Percentiles rank a stretch among this genome's conserved stretches.
Conservation (phyloP, 2,113 vertebrate genomes). For the Terrapene triunguis region DNA sequence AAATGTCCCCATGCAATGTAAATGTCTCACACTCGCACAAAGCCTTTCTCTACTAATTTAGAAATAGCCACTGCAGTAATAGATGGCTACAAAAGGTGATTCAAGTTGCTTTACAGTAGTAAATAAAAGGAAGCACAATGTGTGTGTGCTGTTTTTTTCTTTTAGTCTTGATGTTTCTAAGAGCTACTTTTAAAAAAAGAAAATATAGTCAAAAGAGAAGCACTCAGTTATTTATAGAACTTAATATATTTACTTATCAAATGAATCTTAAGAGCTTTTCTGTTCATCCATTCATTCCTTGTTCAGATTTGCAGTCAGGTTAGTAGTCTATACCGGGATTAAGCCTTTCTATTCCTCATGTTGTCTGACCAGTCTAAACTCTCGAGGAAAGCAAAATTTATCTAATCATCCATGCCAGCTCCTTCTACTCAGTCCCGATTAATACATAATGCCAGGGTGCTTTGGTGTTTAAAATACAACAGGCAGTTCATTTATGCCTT, state of each 20-base stretch:
- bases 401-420: not conserved
- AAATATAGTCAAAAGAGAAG: not conserved
- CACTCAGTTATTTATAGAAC: not conserved
- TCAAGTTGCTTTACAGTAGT: not conserved
- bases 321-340: not conserved
- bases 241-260: not conserved
- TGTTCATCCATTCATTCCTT: not conserved
- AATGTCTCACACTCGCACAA: accelerated
- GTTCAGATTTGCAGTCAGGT: not conserved
- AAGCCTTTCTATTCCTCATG: not conserved
- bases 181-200: not conserved
- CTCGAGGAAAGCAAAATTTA: not conserved
- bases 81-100: not conserved
- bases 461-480: not conserved
- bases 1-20: not conserved
- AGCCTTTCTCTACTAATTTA: accelerated
- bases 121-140: not conserved
- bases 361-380: not conserved
- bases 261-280: not conserved
- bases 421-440: not conserved
- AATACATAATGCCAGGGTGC: not conserved
- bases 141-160: accelerated
- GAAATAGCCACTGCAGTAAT: not conserved
- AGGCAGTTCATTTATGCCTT: constrained; percentile 18
- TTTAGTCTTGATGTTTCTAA: not conserved